Evolutionary conservation across 2,797 vertebrate species (phyloP), one percentile per base, ranked within the genome.

Genomic region (Myripristis jacobus): DNA sequence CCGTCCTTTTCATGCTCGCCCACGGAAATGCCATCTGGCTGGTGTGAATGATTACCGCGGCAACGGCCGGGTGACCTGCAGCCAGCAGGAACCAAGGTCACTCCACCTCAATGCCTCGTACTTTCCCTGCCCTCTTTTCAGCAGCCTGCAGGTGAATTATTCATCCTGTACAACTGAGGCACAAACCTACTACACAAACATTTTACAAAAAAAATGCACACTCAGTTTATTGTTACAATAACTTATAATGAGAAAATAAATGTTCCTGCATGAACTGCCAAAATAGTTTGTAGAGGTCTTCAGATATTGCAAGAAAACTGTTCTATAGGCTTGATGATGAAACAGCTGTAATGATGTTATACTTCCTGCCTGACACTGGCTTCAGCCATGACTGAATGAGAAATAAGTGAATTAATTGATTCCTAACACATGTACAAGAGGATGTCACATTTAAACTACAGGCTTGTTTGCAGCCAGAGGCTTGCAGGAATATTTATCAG

Each of bases 21-120:
- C 92, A 93, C 87, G 73, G 92, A 94, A 94, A 94, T 90, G 92
- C 94, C 94, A 95, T 95, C 94, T 95, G 94, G 93, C 92, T 88
- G 89, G 92, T 93, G 93, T 95, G 93, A 95, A 94, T 94, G 92
- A 95, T 95, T 94, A 94, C 92, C 92, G 90, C 90, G 85, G 93
- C 93, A 93, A 90, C 87, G 89, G 88, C 92, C 82, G 81, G 88
- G 89, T 91, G 92, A 95, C 94, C 93, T 85, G 88, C 89, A 91
- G 92, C 91, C 92, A 90, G 92, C 90, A 76, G 91, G 91, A 94
- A 92, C 91, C 94, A 95, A 95, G 94, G 94, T 95, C 94, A 93
- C 90, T 87, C 88, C 89, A 91, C 91, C 92, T 92, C 90, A 80
- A 83, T 65, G 81, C 90, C 86, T 85, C 84, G 70, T 86, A 85